These are phyloP conservation scores for Lepus timidus DNA, from an alignment of 2,113 vertebrate species.

Conservation along the genomic window DNA sequence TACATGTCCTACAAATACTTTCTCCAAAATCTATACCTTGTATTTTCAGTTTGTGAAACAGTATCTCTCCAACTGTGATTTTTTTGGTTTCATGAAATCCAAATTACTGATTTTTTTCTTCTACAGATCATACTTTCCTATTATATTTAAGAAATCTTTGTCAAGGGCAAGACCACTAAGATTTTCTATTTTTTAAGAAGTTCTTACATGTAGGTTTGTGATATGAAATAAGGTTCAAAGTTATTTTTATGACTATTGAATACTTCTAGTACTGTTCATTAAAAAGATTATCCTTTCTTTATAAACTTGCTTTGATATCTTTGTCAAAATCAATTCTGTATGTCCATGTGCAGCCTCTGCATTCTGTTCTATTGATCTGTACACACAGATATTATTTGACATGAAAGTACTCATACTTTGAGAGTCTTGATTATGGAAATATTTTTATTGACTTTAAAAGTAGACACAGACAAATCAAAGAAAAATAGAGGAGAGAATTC, in stretches of 20 bases:
- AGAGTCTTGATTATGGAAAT: neutral
- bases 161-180: neutral
- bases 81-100: conserved; percentile 48
- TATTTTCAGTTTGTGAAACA: neutral
- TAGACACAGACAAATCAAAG: neutral
- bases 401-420: neutral
- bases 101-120: neutral
- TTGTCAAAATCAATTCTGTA: neutral
- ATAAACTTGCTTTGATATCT: neutral
- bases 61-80: neutral
- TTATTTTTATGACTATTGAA: neutral
- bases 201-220: conserved; percentile 15
- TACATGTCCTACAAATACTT: neutral
- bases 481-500: neutral
- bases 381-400: neutral
- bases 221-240: neutral
- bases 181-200: neutral
- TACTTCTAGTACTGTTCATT: neutral
- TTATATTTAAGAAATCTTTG: neutral
- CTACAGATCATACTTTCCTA: neutral
- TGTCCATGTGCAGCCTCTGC: neutral
- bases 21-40: neutral
- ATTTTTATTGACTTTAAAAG: conserved; percentile 32
- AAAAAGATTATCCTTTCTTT: neutral
- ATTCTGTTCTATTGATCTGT: neutral